These are phyloP conservation scores for Todus mexicanus DNA, from an alignment of 2,797 vertebrate genomes.

Conservation along the genomic window DNA sequence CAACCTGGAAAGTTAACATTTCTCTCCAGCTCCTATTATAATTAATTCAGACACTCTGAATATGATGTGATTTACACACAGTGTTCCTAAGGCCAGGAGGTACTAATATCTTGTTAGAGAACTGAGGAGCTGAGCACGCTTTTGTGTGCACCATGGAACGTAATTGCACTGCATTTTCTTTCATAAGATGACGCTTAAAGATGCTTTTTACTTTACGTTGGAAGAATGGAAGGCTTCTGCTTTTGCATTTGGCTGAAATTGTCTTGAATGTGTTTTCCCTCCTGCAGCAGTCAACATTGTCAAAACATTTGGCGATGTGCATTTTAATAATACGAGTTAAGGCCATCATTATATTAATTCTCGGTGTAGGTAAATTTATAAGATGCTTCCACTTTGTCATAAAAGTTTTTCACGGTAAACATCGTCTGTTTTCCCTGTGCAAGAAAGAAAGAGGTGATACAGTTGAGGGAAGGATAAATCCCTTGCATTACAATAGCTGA, in stretches of 20 bases:
- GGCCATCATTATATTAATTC: constrained; percentile 56
- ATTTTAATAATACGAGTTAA: constrained; percentile 52
- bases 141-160: constrained; percentile 21
- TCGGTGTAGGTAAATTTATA: constrained; percentile 33
- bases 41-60: constrained; percentile 55
- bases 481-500: neutral
- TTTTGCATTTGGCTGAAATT: constrained; percentile 62
- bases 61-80: constrained; percentile 52
- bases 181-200: constrained; percentile 45
- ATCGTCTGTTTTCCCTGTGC: constrained; percentile 6
- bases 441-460: neutral
- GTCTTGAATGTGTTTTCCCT: constrained; percentile 54
- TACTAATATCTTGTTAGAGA: constrained; percentile 59
- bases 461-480: neutral
- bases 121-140: constrained; percentile 23
- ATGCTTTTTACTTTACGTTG: constrained; percentile 51
- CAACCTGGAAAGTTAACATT: constrained; percentile 65
- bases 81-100: constrained; percentile 53
- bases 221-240: constrained; percentile 46
- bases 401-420: constrained; percentile 45
- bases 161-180: constrained; percentile 55
- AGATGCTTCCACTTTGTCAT: constrained; percentile 46
- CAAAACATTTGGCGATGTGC: constrained; percentile 48
- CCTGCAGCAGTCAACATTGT: constrained; percentile 47
- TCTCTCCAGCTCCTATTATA: constrained; percentile 43